These are phyloP conservation scores for Sebastes schlegelii DNA, from an alignment of 2,113 vertebrate species.

Conservation along the genomic window DNA sequence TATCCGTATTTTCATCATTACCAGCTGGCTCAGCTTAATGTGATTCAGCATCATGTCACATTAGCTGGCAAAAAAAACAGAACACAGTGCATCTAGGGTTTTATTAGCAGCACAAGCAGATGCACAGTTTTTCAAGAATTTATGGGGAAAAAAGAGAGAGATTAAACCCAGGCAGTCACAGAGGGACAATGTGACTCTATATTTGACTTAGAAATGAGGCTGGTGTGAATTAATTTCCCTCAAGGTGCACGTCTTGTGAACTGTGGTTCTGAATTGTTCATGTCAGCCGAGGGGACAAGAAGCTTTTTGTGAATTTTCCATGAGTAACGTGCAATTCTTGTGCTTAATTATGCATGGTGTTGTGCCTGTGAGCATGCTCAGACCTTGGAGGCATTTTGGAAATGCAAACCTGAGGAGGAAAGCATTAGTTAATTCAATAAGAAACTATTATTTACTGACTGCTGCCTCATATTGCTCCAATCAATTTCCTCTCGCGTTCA, in stretches of 20 bases:
- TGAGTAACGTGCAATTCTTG: conserved; percentile 47
- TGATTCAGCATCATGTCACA: conserved; percentile 30
- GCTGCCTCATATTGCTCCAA: conserved; percentile 18
- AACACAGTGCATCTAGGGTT: not conserved
- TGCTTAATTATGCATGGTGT: conserved; percentile 59
- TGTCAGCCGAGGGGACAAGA: conserved; percentile 15
- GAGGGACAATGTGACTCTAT: not conserved
- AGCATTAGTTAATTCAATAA: conserved; percentile 49
- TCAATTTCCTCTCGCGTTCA: conserved; percentile 47
- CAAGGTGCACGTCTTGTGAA: conserved; percentile 4
- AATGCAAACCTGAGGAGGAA: conserved; percentile 37
- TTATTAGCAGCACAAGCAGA: not conserved
- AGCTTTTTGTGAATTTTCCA: conserved; percentile 40
- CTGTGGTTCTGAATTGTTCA: conserved; percentile 33
- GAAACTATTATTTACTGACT: conserved; percentile 51
- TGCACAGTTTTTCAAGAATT: not conserved
- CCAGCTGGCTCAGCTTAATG: conserved; percentile 22
- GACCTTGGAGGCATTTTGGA: conserved; percentile 34
- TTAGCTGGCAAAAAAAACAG: conserved; percentile 9
- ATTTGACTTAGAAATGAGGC: conserved; percentile 33
- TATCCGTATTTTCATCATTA: not conserved
- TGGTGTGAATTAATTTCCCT: not conserved
- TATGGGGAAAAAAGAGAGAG: not conserved
- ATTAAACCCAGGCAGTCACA: conserved; percentile 15
- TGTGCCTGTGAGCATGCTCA: conserved; percentile 22